These are phyloP conservation scores for Lophochroa leadbeateri DNA, from an alignment of 2,113 vertebrate species.

Conservation along the genomic window DNA sequence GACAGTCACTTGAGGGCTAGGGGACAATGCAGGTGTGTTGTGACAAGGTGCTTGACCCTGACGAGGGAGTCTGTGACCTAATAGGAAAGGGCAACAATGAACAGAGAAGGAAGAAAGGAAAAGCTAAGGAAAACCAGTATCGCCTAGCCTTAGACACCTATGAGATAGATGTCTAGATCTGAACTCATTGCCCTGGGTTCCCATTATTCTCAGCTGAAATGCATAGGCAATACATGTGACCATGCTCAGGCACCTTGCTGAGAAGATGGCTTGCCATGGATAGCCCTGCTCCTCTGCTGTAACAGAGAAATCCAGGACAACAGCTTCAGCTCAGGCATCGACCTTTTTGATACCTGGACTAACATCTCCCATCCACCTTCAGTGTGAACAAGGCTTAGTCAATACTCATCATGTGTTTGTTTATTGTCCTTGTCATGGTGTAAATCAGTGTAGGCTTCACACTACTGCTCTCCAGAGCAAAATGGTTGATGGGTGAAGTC, in stretches of 20 bases:
- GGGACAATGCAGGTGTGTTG: rapidly evolving
- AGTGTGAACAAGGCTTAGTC: neutral
- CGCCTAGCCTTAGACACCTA: neutral
- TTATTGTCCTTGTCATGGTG: neutral
- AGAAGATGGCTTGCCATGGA: neutral
- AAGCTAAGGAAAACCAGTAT: neutral
- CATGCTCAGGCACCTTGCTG: rapidly evolving
- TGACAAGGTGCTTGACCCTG: neutral
- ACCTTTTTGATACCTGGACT: neutral
- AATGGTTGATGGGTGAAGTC: neutral
- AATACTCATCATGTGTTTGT: neutral
- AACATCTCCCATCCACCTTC: neutral
- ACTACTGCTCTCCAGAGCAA: neutral
- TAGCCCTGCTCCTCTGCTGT: neutral
- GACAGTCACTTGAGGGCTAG: neutral
- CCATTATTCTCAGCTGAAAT: neutral
- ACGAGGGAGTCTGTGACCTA: neutral
- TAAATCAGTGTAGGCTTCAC: neutral
- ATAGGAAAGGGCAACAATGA: neutral
- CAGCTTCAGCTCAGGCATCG: neutral
- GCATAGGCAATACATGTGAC: neutral
- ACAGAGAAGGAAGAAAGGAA: neutral
- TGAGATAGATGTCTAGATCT: neutral
- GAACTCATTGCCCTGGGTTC: neutral
- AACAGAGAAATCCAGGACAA: neutral